Evolutionary conservation across 2,888 invertebrate genomes (phyloP), one percentile per base, ranked within the genome.

Genomic region (Orthosia gracilis): DNA sequence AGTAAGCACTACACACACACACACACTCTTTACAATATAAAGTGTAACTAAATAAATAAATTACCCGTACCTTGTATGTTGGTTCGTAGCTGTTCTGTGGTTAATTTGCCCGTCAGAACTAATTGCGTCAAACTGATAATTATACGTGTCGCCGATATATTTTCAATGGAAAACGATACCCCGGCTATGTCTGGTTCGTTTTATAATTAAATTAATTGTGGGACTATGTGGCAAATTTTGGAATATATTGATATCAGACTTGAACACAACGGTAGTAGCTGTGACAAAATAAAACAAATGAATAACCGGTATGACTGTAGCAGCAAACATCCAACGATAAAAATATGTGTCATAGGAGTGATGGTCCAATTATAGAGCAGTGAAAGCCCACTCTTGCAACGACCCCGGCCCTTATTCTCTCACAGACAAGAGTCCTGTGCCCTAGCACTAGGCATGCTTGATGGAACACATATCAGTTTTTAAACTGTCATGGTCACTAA

Each of bases 81-180:
- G n/a, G 11, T 57, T 58, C 52, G 80, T 62, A 61, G 70, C 78
- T 40, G n/a, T 9, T 40, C 23, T 82, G 88, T 55, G 87, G 89
- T 89, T 82, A 84, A 88, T 87, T 88, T 82, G 69, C 79, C 77
- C 85, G 88, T 87, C 89, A 63, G 63, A 66, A 70, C 77, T 91
- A 91, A 90, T 91, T 91, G 88, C 78, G 84, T 87, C 87, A 88
- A 88, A 87, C 84, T 88, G 88, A 78, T 87, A 91, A 90, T 91
- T 89, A 86, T 69, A 71, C 84, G 81, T 80, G 80, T 86, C 85
- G 78, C 78, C 86, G 83, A 87, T 84, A 87, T 84, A 85, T 87
- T 87, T 88, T 83, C 87, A 85, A 80, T 85, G 87, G 85, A 75
- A 82, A 79, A 74, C 82, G 77, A 84, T 85, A 77, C 49, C 57